Percentiles rank a stretch among this genome's conserved stretches.
Conservation (phyloP, 92 coral and sea anemone species). For the Muricea muricata region DNA sequence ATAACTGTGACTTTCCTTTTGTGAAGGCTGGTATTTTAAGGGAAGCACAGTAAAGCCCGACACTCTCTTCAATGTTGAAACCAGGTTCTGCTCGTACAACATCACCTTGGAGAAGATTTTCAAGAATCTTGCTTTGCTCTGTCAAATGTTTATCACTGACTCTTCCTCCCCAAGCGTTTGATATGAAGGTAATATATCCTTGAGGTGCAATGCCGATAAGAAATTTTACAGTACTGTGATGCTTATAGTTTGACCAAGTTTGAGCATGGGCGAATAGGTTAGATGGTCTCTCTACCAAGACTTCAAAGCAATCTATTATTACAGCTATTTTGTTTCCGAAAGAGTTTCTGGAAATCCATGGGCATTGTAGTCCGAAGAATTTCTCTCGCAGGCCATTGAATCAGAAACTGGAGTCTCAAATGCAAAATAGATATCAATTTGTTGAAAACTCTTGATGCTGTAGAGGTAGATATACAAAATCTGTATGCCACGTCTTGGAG, state of each 20-base stretch:
- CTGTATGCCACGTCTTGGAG: constrained; percentile 57
- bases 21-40: constrained; percentile 62
- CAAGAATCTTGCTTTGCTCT: constrained; percentile 65
- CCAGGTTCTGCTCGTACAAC: constrained; percentile 61
- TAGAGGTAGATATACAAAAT: constrained; percentile 48
- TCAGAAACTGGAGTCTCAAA: constrained; percentile 5
- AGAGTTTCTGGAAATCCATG: constrained; percentile 41
- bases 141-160: constrained; percentile 65
- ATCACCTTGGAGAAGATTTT: constrained; percentile 68
- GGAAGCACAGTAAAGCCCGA: constrained; percentile 57
- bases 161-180: constrained; percentile 70
- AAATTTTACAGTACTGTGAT: constrained; percentile 38
- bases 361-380: constrained; percentile 64
- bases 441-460: constrained; percentile 72
- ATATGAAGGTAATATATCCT: constrained; percentile 68
- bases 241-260: constrained; percentile 40
- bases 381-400: constrained; percentile 69
- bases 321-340: constrained; percentile 64
- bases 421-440: constrained; percentile 46
- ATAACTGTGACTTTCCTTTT: constrained; percentile 62
- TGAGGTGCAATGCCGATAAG: constrained; percentile 59
- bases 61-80: constrained; percentile 61
- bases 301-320: constrained; percentile 75
- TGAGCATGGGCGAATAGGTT: constrained; percentile 29
- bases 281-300: constrained; percentile 61